Conservation (phyloP, 2,113 vertebrate genomes). For the Cromileptes altivelis region DNA sequence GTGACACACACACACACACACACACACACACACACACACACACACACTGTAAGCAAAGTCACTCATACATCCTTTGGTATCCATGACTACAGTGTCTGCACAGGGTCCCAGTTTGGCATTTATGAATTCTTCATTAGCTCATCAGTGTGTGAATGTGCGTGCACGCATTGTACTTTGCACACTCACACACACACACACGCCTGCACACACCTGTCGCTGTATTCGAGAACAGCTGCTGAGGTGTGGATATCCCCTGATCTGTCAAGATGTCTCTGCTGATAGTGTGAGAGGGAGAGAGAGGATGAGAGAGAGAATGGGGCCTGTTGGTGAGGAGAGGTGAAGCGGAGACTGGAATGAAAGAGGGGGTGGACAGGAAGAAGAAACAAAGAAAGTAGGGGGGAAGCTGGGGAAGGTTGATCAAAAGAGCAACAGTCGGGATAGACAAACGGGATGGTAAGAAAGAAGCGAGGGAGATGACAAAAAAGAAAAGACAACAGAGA, state of each 20-base stretch:
- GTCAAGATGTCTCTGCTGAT: conserved; percentile 59
- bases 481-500: conserved; percentile 2
- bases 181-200: neutral
- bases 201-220: conserved; percentile 62
- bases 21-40: conserved; percentile 17
- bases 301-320: neutral
- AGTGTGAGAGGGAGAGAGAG: conserved; percentile 13
- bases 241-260: conserved; percentile 66
- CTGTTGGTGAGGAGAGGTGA: conserved; percentile 26
- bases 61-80: conserved; percentile 63
- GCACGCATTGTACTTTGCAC: conserved; percentile 3
- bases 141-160: conserved; percentile 33
- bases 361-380: conserved; percentile 20
- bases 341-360: conserved; percentile 12
- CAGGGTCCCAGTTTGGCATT: conserved; percentile 68
- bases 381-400: neutral
- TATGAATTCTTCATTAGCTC: conserved; percentile 77
- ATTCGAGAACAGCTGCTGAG: conserved; percentile 71
- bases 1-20: neutral
- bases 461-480: neutral
- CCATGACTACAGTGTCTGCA: conserved; percentile 72
- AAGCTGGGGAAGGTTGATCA: conserved; percentile 13
- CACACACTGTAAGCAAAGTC: conserved; percentile 29
- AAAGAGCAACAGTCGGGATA: conserved; percentile 28
- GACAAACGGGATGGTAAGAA: neutral